These are phyloP conservation scores for Entomobrya multifasciata DNA, from an alignment of 2,888 invertebrate genomes.

Conservation along the genomic window DNA sequence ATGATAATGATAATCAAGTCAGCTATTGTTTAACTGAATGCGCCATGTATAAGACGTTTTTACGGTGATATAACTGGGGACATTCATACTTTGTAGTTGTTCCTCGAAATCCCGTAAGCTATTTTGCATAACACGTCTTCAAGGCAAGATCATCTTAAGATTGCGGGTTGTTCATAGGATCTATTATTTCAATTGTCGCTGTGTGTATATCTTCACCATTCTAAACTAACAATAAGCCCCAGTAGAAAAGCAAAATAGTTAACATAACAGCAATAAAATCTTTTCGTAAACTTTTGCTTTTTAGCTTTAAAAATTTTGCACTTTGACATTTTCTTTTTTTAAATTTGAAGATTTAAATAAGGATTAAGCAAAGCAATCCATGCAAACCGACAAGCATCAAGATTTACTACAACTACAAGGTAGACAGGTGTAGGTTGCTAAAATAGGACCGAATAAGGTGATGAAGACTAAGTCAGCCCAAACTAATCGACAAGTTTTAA, in stretches of 20 bases:
- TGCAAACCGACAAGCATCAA: not conserved
- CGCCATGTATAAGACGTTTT: not conserved
- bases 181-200: not conserved
- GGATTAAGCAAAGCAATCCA: not conserved
- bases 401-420: not conserved
- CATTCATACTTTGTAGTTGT: slow-evolving; percentile 10
- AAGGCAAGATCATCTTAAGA: slow-evolving; percentile 31
- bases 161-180: not conserved
- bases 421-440: slow-evolving; percentile 13
- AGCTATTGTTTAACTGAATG: slow-evolving; percentile 39
- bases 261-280: not conserved
- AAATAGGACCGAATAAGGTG: slow-evolving; percentile 50
- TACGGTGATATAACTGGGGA: slow-evolving; percentile 27
- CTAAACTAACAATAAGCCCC: not conserved
- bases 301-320: slow-evolving; percentile 21
- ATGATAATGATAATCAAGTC: slow-evolving; percentile 60
- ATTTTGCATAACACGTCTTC: slow-evolving; percentile 53
- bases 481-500: slow-evolving; percentile 48
- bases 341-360: not conserved
- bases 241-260: not conserved
- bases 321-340: slow-evolving; percentile 38
- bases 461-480: slow-evolving; percentile 33
- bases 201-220: not conserved
- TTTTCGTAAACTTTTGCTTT: slow-evolving; percentile 29
- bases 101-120: slow-evolving; percentile 56